These are phyloP conservation scores for Latrodectus elegans DNA, from an alignment of 2,888 invertebrate species.

Conservation along the genomic window DNA sequence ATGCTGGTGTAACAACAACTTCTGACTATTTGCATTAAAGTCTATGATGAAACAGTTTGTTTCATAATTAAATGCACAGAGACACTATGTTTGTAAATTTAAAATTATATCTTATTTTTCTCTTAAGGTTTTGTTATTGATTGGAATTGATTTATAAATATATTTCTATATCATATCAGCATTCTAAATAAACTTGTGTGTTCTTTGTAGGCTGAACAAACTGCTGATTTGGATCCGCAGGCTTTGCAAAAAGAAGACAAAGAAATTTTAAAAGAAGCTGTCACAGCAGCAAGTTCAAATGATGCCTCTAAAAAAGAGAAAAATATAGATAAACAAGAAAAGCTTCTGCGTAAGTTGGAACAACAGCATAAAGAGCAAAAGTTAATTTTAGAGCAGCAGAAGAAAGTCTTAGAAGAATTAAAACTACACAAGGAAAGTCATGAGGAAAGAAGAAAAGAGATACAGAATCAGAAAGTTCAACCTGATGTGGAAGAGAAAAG, in stretches of 20 bases:
- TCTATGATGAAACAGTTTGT: no score
- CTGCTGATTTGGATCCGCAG: slow-evolving; percentile 62
- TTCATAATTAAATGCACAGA: no score
- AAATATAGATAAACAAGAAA: slow-evolving; percentile 73
- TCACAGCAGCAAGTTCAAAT: slow-evolving; percentile 6
- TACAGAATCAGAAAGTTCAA: background rate
- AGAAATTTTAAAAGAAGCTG: slow-evolving; percentile 58
- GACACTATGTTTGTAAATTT: no score
- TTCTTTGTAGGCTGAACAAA: slow-evolving; percentile 37
- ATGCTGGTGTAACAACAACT: no score
- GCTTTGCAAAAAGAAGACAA: slow-evolving; percentile 69
- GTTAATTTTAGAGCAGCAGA: slow-evolving; percentile 82
- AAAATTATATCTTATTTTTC: no score
- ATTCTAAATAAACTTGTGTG: background rate
- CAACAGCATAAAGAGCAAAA: slow-evolving; percentile 82
- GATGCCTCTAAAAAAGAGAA: slow-evolving; percentile 42
- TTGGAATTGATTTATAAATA: no score
- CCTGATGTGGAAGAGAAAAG: background rate
- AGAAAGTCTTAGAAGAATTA: slow-evolving; percentile 80
- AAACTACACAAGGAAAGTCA: slow-evolving; percentile 76
- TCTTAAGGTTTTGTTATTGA: no score
- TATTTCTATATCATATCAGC: no score
- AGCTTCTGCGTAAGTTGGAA: slow-evolving; percentile 81
- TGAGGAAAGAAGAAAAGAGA: slow-evolving; percentile 24
- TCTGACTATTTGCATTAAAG: no score